A percentile compares a stretch with the other conserved stretches of the same genome.
Evolutionary conservation across 2,113 vertebrate genomes (phyloP).

Genomic region (Salvelinus alpinus): DNA sequence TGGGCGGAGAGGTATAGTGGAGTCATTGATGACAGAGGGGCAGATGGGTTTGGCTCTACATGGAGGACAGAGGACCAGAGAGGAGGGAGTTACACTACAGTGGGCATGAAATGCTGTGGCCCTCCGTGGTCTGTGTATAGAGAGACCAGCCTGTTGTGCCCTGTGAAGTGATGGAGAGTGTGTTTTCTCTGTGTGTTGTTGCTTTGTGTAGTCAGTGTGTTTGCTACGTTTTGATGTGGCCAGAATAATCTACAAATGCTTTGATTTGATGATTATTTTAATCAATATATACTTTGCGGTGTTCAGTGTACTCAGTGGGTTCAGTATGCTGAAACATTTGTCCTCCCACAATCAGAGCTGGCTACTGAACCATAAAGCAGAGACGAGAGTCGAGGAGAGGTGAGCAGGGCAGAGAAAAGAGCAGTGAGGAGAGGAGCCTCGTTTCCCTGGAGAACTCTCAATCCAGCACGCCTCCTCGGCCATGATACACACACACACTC

Average conservation of each 20-base stretch:
- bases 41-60: conserved; percentile 10
- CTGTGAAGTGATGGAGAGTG: background rate
- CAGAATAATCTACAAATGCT: no score
- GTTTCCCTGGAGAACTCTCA: background rate
- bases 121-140: background rate
- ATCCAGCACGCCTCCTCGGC: background rate
- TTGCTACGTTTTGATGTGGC: background rate
- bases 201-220: background rate
- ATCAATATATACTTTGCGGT: background rate
- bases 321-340: conserved; percentile 31
- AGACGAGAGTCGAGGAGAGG: background rate
- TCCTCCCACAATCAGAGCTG: conserved; percentile 46
- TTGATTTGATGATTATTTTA: background rate
- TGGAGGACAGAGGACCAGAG: background rate
- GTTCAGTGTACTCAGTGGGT: conserved; percentile 3
- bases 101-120: background rate
- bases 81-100: background rate
- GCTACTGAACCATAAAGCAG: conserved; percentile 34
- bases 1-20: background rate
- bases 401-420: background rate
- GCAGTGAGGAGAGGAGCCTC: no score
- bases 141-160: background rate
- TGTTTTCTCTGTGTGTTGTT: background rate
- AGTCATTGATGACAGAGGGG: conserved; percentile 3
- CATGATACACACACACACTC: conserved; percentile 14